Conservation (phyloP, 1,140 invertebrate genomes). For the Cherax destructor region DNA sequence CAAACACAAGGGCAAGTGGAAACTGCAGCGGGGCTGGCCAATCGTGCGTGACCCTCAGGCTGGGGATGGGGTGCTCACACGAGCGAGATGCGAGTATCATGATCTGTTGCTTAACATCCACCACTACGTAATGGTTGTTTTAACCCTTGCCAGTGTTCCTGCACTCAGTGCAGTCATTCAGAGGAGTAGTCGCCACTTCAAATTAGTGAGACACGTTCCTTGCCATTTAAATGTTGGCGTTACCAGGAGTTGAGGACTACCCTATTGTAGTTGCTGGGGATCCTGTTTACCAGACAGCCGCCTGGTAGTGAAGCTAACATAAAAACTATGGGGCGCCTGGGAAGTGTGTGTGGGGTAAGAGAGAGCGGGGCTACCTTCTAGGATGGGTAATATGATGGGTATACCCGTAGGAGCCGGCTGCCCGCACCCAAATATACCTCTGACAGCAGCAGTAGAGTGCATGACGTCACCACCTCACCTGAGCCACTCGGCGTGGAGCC, state of each 20-base stretch:
- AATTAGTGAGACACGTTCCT: neutral
- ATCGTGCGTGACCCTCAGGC: conserved; percentile 4
- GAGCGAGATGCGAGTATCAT: neutral
- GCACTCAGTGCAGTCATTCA: no score
- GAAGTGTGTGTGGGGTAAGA: neutral
- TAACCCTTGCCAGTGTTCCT: no score
- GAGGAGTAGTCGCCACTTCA: no score
- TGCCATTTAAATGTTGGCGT: neutral
- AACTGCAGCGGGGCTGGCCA: conserved; percentile 1
- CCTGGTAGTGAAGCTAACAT: neutral
- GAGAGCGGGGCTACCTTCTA: neutral
- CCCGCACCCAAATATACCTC: conserved; percentile 57
- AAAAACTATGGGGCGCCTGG: neutral
- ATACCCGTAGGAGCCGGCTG: conserved; percentile 19
- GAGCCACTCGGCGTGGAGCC: conserved; percentile 11
- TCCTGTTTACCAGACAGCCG: neutral
- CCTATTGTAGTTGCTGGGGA: neutral
- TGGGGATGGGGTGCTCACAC: neutral
- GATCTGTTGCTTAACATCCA: neutral
- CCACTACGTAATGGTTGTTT: no score
- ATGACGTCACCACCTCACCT: conserved; percentile 63
- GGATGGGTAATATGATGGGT: neutral
- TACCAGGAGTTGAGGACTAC: neutral
- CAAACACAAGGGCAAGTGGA: neutral
- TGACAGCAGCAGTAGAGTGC: conserved; percentile 38